Conservation (phyloP, 2,113 vertebrate species). For the Epinephelus moara region DNA sequence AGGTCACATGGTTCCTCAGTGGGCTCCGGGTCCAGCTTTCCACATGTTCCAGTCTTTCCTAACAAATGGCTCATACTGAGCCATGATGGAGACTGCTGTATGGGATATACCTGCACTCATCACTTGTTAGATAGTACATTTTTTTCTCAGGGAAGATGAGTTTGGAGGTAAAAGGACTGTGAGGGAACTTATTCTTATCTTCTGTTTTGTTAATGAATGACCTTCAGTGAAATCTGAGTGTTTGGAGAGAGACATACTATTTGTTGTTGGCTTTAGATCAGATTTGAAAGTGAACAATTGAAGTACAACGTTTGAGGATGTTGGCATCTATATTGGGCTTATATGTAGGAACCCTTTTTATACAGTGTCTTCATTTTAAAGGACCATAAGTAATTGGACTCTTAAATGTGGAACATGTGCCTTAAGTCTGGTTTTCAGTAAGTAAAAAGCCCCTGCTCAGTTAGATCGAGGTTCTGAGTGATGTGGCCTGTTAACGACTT, state of each 20-base stretch:
- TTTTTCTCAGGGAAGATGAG: slow-evolving; percentile 62
- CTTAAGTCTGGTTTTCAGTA: neutral
- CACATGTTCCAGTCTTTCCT: slow-evolving; percentile 86
- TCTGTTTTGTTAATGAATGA: neutral
- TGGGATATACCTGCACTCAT: slow-evolving; percentile 12
- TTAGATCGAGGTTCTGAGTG: too few relatives aligned
- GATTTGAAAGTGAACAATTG: neutral
- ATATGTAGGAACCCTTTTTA: neutral
- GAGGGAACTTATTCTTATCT: neutral
- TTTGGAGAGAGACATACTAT: neutral
- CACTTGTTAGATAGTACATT: neutral
- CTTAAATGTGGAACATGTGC: neutral
- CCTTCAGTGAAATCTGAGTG: neutral
- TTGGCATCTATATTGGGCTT: neutral
- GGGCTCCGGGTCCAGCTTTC: slow-evolving; percentile 84
- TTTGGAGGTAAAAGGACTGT: slow-evolving; percentile 1
- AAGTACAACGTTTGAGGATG: neutral
- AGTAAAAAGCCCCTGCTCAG: neutral
- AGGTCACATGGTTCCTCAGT: slow-evolving; percentile 89
- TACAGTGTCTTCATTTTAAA: neutral
- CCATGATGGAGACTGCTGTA: neutral
- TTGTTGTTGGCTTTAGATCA: neutral
- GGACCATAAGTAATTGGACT: neutral
- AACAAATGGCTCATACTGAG: slow-evolving; percentile 75
- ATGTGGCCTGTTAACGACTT: neutral